Evolutionary conservation across 2,888 invertebrate genomes (phyloP), one percentile per base, ranked within the genome.

Genomic region (Candidula unifasciata): DNA sequence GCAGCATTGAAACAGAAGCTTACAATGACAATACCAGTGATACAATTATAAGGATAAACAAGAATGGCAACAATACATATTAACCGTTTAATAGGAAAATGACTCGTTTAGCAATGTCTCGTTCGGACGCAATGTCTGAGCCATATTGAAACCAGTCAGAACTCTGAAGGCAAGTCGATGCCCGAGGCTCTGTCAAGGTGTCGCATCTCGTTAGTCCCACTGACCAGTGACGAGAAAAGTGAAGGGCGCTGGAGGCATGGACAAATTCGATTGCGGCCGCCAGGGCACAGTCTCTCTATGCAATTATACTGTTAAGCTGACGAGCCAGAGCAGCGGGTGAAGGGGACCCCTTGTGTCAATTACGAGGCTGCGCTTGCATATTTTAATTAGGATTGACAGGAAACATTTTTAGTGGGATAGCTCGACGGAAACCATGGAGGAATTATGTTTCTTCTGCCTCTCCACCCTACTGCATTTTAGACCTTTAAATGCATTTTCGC

Each of bases 221-320:
- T 52, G 66, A 60, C 64, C 44, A 16, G 44, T 68, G 79, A 79
- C 79, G 79, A 54, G 79, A 68, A 68, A 79, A 79, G 66, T 79
- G 79, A 77, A 77, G 77, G 35, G 77, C 33, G 30, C 60, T 77
- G 77, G n/a, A 24, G 33, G 13, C 77, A 21, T 2, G 60, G 60
- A 77, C 77, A 60, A 77, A 77, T 77, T 77, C 27, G 60, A 77
- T 77, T 77, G 77, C 35, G 57, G 77, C n/a, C 21, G 30, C 30
- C 33, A 57, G 60, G 35, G 33, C 3, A 3, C 5, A 3, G 60
- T 30, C 77, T 33, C 57, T 60, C 57, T 57, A 18, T 60, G 60
- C 77, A 77, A 77, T 77, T 77, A 44, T 44, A 77, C 33, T 33
- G 57, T 77, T 60, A n/a, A 33, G 35, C 77, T 77, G 77, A 77